These are phyloP conservation scores for Rhagologus leucostigma DNA, from an alignment of 2,113 vertebrate species.

Conservation along the genomic window DNA sequence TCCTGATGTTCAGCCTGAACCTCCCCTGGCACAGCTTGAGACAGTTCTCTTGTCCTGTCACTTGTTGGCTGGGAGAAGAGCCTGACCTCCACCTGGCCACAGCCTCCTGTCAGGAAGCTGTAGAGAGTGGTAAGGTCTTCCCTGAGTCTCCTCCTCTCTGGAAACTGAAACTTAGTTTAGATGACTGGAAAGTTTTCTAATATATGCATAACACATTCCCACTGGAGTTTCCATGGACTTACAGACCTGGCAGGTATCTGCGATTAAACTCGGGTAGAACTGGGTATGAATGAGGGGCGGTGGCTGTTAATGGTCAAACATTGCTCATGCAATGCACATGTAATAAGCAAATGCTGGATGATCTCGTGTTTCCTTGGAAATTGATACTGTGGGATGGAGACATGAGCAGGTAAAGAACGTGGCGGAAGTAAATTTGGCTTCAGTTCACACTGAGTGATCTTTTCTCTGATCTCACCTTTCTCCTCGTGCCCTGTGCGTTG, in stretches of 20 bases:
- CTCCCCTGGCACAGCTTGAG: not conserved
- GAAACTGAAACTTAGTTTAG: not conserved
- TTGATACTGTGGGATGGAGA: not conserved
- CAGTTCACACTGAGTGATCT: not conserved
- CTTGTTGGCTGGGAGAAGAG: not conserved
- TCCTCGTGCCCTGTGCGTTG: not conserved
- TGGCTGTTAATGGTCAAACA: not conserved
- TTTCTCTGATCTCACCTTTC: not conserved
- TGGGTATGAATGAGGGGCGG: not conserved
- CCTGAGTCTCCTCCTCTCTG: not conserved
- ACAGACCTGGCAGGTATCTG: not conserved
- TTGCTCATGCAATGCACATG: rapidly evolving
- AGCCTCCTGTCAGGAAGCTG: not conserved
- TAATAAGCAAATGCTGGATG: not conserved
- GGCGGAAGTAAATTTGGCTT: not conserved
- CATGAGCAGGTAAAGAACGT: not conserved
- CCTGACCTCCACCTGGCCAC: not conserved
- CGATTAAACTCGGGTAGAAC: not conserved
- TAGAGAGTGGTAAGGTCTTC: not conserved
- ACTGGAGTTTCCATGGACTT: not conserved
- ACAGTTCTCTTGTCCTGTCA: not conserved
- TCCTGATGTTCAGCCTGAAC: not conserved
- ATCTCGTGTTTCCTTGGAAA: not conserved
- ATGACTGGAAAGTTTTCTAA: not conserved
- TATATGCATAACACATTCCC: not conserved